Evolutionary conservation across 2,888 invertebrate genomes (phyloP).

Genomic region (Allophyes oxyacanthae): DNA sequence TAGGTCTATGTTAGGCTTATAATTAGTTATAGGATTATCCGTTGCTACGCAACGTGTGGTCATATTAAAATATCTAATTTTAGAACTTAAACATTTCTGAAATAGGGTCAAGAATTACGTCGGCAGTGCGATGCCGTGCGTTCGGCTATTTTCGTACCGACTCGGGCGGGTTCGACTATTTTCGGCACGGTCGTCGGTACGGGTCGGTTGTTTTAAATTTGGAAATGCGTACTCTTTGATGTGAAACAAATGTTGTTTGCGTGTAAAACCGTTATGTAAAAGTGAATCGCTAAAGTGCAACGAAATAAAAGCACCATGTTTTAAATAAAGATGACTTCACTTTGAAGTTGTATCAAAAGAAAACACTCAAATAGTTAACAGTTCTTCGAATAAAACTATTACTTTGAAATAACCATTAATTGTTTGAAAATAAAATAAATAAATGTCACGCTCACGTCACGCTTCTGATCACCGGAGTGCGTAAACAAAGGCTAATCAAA

Average conservation of each 20-base stretch:
- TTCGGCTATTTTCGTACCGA: constrained; percentile 77
- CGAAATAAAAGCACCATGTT: constrained; percentile 11
- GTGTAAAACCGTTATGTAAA: constrained; percentile 22
- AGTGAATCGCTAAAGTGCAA: constrained; percentile 12
- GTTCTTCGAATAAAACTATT: constrained; percentile 4
- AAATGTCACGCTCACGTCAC: too few relatives aligned
- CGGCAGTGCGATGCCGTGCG: constrained; percentile 71
- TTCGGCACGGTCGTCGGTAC: constrained; percentile 67
- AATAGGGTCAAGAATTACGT: constrained; percentile 88
- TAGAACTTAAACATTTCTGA: constrained; percentile 79
- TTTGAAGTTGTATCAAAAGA: constrained; percentile 17
- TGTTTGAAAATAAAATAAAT: constrained; percentile 5
- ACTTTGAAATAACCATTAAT: constrained; percentile 10
- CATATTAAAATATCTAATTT: constrained; percentile 62
- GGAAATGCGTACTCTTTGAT: constrained; percentile 80
- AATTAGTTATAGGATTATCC: constrained; percentile 14
- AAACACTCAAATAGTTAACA: constrained; percentile 1
- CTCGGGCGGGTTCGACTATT: constrained; percentile 77
- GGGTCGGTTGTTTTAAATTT: constrained; percentile 76
- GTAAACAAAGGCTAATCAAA: too few relatives aligned
- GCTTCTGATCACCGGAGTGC: not conserved
- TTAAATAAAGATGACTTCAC: not conserved
- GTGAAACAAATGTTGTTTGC: constrained; percentile 80
- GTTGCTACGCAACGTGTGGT: constrained; percentile 35
- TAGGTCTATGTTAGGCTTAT: not conserved